phyloP scores from a whole-genome alignment of 2,113 vertebrate species.

The Takifugu bimaculatus region DNA sequence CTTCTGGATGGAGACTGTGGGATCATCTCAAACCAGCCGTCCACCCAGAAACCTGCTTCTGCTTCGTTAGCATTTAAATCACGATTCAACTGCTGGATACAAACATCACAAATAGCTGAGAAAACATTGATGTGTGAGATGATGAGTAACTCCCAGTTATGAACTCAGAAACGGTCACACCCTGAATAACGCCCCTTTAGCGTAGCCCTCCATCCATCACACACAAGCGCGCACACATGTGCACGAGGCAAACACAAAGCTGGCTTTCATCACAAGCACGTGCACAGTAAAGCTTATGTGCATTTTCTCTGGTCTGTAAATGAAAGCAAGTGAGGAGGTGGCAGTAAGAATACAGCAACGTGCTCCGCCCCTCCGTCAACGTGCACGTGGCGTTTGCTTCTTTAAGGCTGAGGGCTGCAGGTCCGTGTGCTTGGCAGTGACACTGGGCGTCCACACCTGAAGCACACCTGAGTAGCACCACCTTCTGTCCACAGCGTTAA shows the following conservation, averaged over 20 bases:
- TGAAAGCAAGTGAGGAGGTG: conserved; percentile 33
- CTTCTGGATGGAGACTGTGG: background rate
- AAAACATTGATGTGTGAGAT: conserved; percentile 57
- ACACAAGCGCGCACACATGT: conserved; percentile 5
- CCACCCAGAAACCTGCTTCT: conserved; percentile 44
- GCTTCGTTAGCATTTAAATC: conserved; percentile 35
- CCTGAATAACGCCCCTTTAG: background rate
- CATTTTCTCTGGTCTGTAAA: conserved; percentile 17
- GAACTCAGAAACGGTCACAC: conserved; percentile 46
- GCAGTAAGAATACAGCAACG: conserved; percentile 1
- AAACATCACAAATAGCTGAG: conserved; percentile 70
- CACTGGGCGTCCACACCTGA: background rate
- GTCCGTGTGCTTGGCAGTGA: conserved; percentile 36
- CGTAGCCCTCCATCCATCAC: conserved; percentile 25
- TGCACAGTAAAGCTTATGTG: conserved; percentile 49
- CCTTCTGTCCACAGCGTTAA: too few relatives aligned
- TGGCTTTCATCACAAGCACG: conserved; percentile 56
- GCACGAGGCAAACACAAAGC: conserved; percentile 52
- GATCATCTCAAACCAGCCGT: conserved; percentile 21
- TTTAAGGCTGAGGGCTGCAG: conserved; percentile 5
- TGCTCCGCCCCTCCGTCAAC: background rate
- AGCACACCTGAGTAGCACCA: conserved; percentile 6
- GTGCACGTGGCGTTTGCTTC: background rate
- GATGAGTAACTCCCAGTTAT: conserved; percentile 27
- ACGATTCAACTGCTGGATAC: conserved; percentile 23